Conservation (phyloP, 2,113 vertebrate genomes). For the Limnothrissa miodon region DNA sequence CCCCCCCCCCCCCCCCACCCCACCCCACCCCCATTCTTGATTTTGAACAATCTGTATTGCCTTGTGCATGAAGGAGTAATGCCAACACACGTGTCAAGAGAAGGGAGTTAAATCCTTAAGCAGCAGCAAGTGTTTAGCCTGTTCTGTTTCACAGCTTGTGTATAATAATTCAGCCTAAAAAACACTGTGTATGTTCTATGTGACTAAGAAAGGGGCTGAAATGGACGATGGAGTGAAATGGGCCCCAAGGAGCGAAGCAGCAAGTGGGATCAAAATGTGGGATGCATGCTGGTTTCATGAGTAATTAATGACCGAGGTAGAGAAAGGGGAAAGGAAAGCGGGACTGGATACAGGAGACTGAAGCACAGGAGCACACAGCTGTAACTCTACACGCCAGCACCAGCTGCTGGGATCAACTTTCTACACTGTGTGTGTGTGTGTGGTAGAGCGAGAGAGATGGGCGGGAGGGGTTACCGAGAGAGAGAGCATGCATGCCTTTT, state of each 20-base stretch:
- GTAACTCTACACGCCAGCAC: constrained; percentile 52
- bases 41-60: no score
- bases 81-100: background rate
- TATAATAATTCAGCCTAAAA: no score
- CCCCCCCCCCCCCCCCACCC: no score
- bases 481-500: constrained; percentile 3
- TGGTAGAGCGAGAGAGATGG: background rate
- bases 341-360: constrained; percentile 21
- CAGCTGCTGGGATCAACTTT: constrained; percentile 50
- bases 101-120: background rate
- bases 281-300: constrained; percentile 45
- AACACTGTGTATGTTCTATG: background rate
- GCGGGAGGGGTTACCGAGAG: background rate
- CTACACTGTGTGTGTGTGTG: constrained; percentile 25
- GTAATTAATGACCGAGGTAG: constrained; percentile 49
- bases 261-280: background rate
- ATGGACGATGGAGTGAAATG: background rate
- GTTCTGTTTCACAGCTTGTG: background rate
- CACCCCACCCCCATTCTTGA: no score
- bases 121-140: background rate
- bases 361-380: constrained; percentile 16
- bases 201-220: background rate
- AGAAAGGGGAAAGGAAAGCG: constrained; percentile 32
- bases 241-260: background rate
- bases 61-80: background rate